phyloP scores from a whole-genome alignment of 2,113 vertebrate species.

The Micronycteris hirsuta region DNA sequence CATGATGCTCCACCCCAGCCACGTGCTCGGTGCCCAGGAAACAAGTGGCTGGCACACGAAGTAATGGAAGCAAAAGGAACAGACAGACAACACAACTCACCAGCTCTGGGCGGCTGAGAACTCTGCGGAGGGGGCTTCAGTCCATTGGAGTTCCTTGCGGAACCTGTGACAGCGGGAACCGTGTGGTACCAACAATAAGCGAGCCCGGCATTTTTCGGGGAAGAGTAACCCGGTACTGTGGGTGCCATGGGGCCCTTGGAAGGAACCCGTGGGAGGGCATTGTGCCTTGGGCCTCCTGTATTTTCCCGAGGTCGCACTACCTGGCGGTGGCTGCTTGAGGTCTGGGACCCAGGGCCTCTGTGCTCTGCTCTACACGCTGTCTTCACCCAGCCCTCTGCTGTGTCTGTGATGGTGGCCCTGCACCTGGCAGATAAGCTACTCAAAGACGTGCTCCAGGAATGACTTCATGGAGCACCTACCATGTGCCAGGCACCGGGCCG shows the following conservation, averaged over 20 bases:
- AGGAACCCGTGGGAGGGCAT: not conserved
- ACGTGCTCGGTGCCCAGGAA: not conserved
- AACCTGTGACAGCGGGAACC: not conserved
- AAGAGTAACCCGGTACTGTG: fast-evolving
- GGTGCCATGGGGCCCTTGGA: not conserved
- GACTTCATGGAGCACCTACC: not conserved
- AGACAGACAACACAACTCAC: not conserved
- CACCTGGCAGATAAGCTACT: not conserved
- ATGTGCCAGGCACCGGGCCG: not conserved
- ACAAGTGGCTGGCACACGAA: not conserved
- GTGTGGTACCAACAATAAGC: fast-evolving
- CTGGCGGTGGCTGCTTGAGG: not conserved
- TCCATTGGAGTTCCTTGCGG: not conserved
- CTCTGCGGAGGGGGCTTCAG: no score
- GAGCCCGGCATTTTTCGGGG: not conserved
- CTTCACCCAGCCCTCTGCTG: not conserved
- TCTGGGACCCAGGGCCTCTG: not conserved
- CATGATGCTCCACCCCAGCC: fast-evolving
- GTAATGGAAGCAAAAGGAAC: not conserved
- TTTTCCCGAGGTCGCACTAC: not conserved
- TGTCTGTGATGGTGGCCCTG: not conserved
- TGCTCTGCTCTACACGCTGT: fast-evolving
- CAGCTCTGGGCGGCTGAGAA: not conserved
- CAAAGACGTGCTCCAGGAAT: not conserved
- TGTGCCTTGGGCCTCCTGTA: not conserved